Base-by-base conservation (phyloP, 2,113 vertebrate species). In the Dromiciops gliroides region DNA sequence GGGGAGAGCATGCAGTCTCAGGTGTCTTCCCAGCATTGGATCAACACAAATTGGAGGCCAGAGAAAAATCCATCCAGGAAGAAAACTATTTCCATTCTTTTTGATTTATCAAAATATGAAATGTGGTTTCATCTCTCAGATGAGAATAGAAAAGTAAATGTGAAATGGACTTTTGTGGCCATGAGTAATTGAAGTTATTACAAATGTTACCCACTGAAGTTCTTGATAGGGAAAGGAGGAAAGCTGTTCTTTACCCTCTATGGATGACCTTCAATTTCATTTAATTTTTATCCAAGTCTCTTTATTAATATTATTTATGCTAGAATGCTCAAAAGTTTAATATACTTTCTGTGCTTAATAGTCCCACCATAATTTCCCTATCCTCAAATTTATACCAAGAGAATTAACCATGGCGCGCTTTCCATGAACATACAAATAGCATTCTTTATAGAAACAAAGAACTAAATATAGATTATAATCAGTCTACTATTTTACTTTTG, bases 111-210 rank as follows among this genome's bases (percentile, higher is more conserved):
- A 88, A 95, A 97, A 90, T 93, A 31, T 96, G 92, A 98, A 97
- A 96, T 92, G 51, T 91, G 94, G 0, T 95, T 96, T 96, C 91
- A 95, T 67, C 19, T 83, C 50, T 94, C 23, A 75, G 0, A 94
- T 47, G 52, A 97, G 67, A 97, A 97, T 91, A 92, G 47, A 90
- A 94, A 96, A 96, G 52, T 97, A 96, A 97, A 94, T 90, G 93
- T 14, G 48, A 97, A 94, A 95, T 90, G 83, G 60, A 44, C n/a
- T 97, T 97, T 97, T 90, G 0, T 88, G 96, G 60, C 49, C 95
- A 96, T 7, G 90, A 22, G 37, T 97, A 95, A 98, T 94, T 97
- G 95, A 98, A 97, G 49, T 96, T 96, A 93, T 96, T 97, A 93
- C 49, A 93, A 92, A 96, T 96, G 93, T 93, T 96, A 6, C 91